Base-by-base conservation (phyloP, 2,888 invertebrate species). In the Scaeva pyrastri region DNA sequence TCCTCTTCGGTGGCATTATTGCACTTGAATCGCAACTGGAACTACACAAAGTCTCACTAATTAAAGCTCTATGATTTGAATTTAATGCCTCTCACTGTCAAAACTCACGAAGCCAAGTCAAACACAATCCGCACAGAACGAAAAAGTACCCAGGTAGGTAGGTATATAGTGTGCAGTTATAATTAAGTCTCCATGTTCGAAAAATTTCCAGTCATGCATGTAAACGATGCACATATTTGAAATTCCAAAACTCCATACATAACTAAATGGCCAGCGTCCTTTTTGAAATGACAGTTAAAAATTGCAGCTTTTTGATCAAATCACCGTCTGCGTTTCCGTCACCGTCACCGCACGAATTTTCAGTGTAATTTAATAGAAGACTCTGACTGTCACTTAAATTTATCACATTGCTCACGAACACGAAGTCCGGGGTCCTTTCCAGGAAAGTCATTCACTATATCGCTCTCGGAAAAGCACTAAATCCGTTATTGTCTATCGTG, bases 1-100 rank as follows among this genome's bases (percentile, higher is more conserved):
- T 89, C 50, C 92, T 90, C 87, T 92, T 92, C 72, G 92, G 92
- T 78, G 92, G 92, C 92, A 92, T 92, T 71, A 75, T 88, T 62
- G 36, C 26, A 36, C 26, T 80, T 16, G 41, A 60, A 39, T 39
- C 8, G 2, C 16, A 55, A 76, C 74, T 71, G 16, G 19, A 43
- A 75, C 70, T 72, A 11, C 56, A 60, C 70, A 66, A 66, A 83
- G 45, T 11, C n/a, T 19, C 16, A 68, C 73, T 66, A 41, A 41
- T 60, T 60, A 21, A 31, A 31, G 31, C 31, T 31, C 8, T 31
- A 31, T 31, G n/a, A n/a, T 21, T 8, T n/a, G 43, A 52, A 45
- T 19, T 12, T 45, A 62, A 70, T 50, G 16, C 36, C 45, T 39
- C 50, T 45, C 71, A 64, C 50, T 45, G 21, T 45, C 41, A 41